Evolutionary conservation across 2,888 invertebrate species (phyloP), one percentile per base, ranked within the genome.

Genomic region (Protonemura montana): DNA sequence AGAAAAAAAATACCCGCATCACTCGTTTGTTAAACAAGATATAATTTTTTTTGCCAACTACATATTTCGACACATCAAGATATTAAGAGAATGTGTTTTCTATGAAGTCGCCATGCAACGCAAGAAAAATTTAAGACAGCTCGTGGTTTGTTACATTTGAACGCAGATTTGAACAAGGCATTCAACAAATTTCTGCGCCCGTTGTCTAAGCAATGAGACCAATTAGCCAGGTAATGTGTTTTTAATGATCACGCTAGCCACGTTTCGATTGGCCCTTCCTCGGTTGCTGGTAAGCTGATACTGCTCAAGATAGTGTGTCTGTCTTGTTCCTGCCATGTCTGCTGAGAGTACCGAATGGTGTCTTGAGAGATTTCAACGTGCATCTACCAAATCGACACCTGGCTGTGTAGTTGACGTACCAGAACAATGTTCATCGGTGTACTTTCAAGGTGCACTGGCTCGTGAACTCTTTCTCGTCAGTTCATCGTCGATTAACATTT

Each of bases 181-280:
- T n/a, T n/a, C n/a, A n/a, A n/a, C n/a, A n/a, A n/a, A n/a, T n/a
- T 59, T 59, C 59, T 59, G 59, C 59, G 21, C 59, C 59, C 59
- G 13, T 16, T 59, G 59, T 21, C 59, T 10, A 59, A 59, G 21
- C 59, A 59, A 59, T 59, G 21, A 21, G 59, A 59, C 59, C 3
- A 59, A 59, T 59, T 59, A 59, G 59, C 2, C 59, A 59, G 59
- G 59, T 59, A 59, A 59, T 59, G 59, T 59, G 59, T 59, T 59
- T 59, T 59, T 59, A 59, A 59, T 59, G 59, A 2, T 59, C 13
- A 16, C 35, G 3, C 21, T 2, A 21, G 21, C 1, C 21, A 21
- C 21, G 59, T 59, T 59, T 59, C 21, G 16, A 21, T 2, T 21
- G 59, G 59, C 21, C 59, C 1, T 59, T 59, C 16, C 21, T 59